These are phyloP conservation scores for Apogon talboti DNA, from an alignment of 2,797 vertebrate genomes.

Conservation along the genomic window DNA sequence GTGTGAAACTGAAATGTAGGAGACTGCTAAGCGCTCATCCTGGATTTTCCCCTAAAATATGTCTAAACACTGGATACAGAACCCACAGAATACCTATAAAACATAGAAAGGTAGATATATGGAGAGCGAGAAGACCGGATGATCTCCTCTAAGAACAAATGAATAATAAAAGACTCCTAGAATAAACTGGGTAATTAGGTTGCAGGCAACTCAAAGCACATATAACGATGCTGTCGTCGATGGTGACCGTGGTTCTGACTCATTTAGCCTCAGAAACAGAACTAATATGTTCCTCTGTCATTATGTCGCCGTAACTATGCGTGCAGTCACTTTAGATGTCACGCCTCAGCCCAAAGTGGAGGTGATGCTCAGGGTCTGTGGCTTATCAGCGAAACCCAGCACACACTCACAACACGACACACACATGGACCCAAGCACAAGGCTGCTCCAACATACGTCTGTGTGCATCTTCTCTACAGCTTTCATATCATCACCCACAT, in stretches of 20 bases:
- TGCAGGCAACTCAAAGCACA: slow-evolving; percentile 61
- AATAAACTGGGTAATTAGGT: slow-evolving; percentile 76
- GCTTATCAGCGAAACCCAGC: slow-evolving; percentile 68
- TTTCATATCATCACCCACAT: slow-evolving; percentile 48
- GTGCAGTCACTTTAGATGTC: slow-evolving; percentile 62
- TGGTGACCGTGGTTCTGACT: slow-evolving; percentile 38
- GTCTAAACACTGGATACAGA: slow-evolving; percentile 25
- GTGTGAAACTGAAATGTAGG: too few species aligned
- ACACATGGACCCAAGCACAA: slow-evolving; percentile 2
- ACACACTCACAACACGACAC: slow-evolving; percentile 48
- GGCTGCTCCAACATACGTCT: slow-evolving; percentile 23
- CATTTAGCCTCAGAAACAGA: slow-evolving; percentile 49
- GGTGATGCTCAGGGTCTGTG: slow-evolving; percentile 53
- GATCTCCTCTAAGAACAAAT: slow-evolving; percentile 63
- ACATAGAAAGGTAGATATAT: slow-evolving; percentile 34
- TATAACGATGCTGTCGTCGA: slow-evolving; percentile 17
- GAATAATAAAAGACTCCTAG: slow-evolving; percentile 67
- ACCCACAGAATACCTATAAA: slow-evolving; percentile 4
- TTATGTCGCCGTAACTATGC: slow-evolving; percentile 34
- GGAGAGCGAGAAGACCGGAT: slow-evolving; percentile 34
- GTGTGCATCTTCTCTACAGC: slow-evolving; percentile 46
- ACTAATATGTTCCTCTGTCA: slow-evolving; percentile 41
- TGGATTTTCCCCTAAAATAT: slow-evolving; percentile 9
- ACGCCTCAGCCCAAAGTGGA: slow-evolving; percentile 56
- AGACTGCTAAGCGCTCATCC: slow-evolving; percentile 7